Conservation (phyloP, 2,888 invertebrate species). For the Macrosiphum euphorbiae region DNA sequence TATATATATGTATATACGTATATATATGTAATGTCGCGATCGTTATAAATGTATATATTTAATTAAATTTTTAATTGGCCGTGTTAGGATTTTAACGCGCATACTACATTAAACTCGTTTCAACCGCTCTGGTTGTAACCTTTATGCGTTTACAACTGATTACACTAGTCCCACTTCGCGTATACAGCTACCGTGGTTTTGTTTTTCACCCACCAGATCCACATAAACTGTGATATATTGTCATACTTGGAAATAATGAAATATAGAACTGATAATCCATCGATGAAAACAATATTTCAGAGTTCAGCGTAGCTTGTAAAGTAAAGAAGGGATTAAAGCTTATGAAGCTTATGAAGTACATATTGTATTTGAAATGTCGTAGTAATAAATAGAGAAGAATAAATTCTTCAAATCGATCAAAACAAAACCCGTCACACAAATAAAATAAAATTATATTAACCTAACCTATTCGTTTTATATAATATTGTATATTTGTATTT, state of each 20-base stretch:
- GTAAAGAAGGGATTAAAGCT: too few relatives aligned
- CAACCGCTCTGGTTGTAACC: conserved; percentile 36
- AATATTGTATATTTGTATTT: neutral
- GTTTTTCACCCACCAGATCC: neutral
- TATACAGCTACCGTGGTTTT: conserved; percentile 23
- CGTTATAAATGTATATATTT: conserved; percentile 59
- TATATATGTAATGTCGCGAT: conserved; percentile 28
- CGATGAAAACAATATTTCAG: neutral
- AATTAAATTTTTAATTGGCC: conserved; percentile 60
- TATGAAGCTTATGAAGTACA: too few relatives aligned
- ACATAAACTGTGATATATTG: neutral
- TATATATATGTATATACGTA: neutral
- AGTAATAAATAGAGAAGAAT: neutral
- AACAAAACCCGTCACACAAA: neutral
- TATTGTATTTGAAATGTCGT: neutral
- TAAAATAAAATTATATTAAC: neutral
- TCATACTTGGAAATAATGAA: neutral
- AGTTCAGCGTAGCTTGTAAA: neutral
- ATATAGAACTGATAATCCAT: neutral
- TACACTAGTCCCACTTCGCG: conserved; percentile 11
- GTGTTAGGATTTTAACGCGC: conserved; percentile 49
- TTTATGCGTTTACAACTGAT: conserved; percentile 56
- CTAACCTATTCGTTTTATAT: neutral
- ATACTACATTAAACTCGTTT: conserved; percentile 47
- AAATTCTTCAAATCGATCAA: neutral